Percentiles rank a stretch among this genome's conserved stretches.
phyloP scores from a whole-genome alignment of 2,113 vertebrate species.

The Euleptes europaea region DNA sequence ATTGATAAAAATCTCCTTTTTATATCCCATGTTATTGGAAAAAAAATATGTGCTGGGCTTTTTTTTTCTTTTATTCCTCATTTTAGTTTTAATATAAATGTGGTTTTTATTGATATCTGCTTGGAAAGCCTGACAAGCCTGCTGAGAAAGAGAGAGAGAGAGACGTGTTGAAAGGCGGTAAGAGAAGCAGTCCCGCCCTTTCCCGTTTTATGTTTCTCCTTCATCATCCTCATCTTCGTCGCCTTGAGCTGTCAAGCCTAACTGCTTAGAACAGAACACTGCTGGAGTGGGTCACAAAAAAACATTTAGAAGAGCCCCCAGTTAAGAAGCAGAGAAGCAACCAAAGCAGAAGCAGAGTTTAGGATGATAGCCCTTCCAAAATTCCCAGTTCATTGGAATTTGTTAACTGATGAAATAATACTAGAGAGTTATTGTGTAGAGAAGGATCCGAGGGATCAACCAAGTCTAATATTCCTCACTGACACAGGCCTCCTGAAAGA shows the following conservation, averaged over 20 bases:
- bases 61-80: slow-evolving; percentile 69
- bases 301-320: neutral
- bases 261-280: neutral
- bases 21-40: slow-evolving; percentile 70
- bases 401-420: neutral
- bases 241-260: neutral
- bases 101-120: slow-evolving; percentile 64
- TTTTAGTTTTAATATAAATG: slow-evolving; percentile 78
- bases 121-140: slow-evolving; percentile 40
- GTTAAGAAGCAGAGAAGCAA: rapidly evolving
- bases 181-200: neutral
- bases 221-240: neutral
- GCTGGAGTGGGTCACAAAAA: rapidly evolving
- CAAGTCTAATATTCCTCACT: too few relatives aligned
- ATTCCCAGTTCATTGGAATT: rapidly evolving
- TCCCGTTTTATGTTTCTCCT: neutral
- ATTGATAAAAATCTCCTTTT: slow-evolving; percentile 82
- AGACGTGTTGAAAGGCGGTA: neutral
- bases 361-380: neutral
- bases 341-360: neutral
- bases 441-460: neutral
- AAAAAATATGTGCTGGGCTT: slow-evolving; percentile 37
- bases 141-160: neutral
- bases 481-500: too few relatives aligned
- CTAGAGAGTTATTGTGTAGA: neutral